Evolutionary conservation across 2,113 vertebrate genomes (phyloP).

Genomic region (Psettodes erumei): DNA sequence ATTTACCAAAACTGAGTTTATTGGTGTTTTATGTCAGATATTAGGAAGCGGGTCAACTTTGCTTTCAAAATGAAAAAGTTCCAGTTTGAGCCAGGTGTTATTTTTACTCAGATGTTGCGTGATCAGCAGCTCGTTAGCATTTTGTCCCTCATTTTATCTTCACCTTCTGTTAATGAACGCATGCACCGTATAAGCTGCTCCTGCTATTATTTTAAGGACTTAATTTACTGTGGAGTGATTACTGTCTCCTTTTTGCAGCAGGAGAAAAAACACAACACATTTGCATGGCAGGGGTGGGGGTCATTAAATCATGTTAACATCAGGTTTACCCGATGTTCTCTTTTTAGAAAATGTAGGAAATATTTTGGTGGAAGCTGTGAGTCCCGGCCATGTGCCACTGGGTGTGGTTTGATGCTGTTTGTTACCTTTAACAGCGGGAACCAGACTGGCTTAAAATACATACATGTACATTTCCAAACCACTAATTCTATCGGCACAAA

Average conservation of each 20-base stretch:
- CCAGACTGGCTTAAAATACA: too few species aligned
- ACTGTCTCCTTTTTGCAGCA: constrained; percentile 12
- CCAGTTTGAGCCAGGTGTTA: constrained; percentile 5
- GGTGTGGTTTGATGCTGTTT: background rate
- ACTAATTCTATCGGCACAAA: too few species aligned
- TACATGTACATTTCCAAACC: too few species aligned
- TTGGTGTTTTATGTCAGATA: constrained; percentile 7
- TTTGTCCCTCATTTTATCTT: constrained; percentile 35
- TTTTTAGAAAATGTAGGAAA: background rate
- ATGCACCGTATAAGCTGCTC: background rate
- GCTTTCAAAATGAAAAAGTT: constrained; percentile 10
- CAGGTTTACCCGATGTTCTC: background rate
- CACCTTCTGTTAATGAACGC: constrained; percentile 10
- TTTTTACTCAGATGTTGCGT: background rate
- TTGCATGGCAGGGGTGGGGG: constrained; percentile 14
- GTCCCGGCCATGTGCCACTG: background rate
- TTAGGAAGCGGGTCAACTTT: constrained; percentile 18
- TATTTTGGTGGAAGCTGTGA: constrained; percentile 1
- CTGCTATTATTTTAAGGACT: constrained; percentile 17
- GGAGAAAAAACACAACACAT: constrained; percentile 29
- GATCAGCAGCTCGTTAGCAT: constrained; percentile 44
- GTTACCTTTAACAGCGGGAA: background rate
- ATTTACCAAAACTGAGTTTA: background rate
- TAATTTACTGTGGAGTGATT: constrained; percentile 27
- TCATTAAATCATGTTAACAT: constrained; percentile 28